These are phyloP conservation scores for Acanthurus leucopareius DNA, from an alignment of 2,797 vertebrate species.

Conservation along the genomic window DNA sequence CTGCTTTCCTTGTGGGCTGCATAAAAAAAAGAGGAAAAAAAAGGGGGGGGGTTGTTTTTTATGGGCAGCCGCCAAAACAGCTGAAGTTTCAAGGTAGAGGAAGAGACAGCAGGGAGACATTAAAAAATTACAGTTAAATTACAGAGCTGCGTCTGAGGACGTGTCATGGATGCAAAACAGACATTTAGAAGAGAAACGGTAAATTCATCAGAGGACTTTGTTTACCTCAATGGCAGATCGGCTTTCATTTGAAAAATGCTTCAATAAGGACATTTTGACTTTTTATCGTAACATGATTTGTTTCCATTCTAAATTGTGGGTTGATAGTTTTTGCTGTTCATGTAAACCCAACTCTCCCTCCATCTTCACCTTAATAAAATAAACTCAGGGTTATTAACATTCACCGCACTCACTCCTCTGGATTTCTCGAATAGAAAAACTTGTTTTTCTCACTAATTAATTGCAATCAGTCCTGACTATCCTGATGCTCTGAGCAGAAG, in stretches of 20 bases:
- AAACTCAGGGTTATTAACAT: background rate
- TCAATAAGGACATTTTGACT: background rate
- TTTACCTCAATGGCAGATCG: background rate
- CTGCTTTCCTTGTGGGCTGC: slow-evolving; percentile 66
- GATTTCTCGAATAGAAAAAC: background rate
- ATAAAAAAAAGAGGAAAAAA: slow-evolving; percentile 45
- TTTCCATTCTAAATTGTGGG: background rate
- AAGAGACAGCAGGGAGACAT: slow-evolving; percentile 32
- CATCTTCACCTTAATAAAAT: too few species aligned
- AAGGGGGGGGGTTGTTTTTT: slow-evolving; percentile 18
- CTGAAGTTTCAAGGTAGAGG: slow-evolving; percentile 60
- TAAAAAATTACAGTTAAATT: slow-evolving; percentile 18
- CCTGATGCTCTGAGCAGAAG: too few species aligned
- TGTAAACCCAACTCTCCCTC: background rate
- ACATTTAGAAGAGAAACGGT: slow-evolving; percentile 15
- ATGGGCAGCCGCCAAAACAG: slow-evolving; percentile 58
- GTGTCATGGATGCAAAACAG: slow-evolving; percentile 17
- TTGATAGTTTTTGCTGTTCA: background rate
- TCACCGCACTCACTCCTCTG: background rate
- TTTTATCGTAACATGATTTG: background rate
- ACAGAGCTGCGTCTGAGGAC: slow-evolving; percentile 9
- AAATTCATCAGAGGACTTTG: background rate
- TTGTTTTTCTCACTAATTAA: background rate
- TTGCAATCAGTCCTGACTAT: background rate
- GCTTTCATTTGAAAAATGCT: background rate